Evolutionary conservation across 2,888 invertebrate genomes (phyloP).

Genomic region (Euplexia lucipara): DNA sequence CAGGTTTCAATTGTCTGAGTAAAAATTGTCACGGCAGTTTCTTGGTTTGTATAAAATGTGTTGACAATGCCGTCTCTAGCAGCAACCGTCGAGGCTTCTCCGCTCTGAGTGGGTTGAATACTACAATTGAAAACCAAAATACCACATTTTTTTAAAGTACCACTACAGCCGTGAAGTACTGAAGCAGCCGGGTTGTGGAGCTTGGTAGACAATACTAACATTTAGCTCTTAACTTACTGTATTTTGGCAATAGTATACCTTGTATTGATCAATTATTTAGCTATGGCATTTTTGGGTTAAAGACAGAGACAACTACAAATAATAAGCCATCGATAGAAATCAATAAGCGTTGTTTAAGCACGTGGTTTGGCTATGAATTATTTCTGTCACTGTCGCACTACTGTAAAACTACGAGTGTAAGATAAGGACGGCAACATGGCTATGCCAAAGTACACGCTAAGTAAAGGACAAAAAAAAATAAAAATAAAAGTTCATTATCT

Average conservation of each 20-base stretch:
- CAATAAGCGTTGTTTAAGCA: too few species aligned
- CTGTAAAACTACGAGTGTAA: not conserved
- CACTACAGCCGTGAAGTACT: constrained; percentile 20
- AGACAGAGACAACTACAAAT: too few species aligned
- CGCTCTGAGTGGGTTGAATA: too few species aligned
- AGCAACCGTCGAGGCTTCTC: too few species aligned
- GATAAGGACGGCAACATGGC: not conserved
- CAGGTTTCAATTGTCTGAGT: too few species aligned
- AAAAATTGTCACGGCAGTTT: too few species aligned
- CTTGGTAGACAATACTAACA: constrained; percentile 56
- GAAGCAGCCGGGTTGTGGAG: constrained; percentile 45
- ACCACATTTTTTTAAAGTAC: constrained; percentile 35
- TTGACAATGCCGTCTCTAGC: too few species aligned
- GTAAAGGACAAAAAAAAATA: too few species aligned
- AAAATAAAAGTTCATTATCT: too few species aligned
- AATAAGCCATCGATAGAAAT: too few species aligned
- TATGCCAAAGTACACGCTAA: not conserved
- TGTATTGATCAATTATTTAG: constrained; percentile 18
- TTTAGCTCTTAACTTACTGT: constrained; percentile 27
- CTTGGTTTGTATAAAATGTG: too few species aligned
- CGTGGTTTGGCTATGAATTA: too few species aligned
- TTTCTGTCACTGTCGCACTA: not conserved
- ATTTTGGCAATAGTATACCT: not conserved
- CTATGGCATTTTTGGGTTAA: not conserved
- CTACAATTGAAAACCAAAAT: constrained; percentile 16